A percentile compares a stretch with the other conserved stretches of the same genome.
Evolutionary conservation across 2,888 invertebrate species (phyloP).

Genomic region (Megaustenia siamemsis): DNA sequence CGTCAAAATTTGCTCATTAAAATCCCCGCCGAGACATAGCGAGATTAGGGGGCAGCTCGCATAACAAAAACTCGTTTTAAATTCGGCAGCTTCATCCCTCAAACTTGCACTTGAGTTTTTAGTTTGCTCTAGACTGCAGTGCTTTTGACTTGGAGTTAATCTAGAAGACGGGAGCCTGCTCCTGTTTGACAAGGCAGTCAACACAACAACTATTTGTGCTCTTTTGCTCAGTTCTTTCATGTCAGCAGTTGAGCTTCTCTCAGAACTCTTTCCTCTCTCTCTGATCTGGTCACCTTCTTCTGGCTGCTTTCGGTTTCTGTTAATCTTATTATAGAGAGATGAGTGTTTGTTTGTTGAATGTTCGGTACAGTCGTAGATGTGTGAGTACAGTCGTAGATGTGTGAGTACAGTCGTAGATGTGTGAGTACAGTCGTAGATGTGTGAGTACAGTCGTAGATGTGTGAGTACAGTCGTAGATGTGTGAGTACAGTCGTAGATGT

Average conservation of each 20-base stretch:
- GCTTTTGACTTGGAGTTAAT: background rate
- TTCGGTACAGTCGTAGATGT: no score
- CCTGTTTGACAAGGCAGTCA: slow-evolving; percentile 5
- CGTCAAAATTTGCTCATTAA: slow-evolving; percentile 30
- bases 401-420: no score
- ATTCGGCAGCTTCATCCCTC: background rate
- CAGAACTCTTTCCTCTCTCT: no score
- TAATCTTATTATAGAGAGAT: no score
- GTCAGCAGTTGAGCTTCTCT: no score
- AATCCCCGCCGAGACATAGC: slow-evolving; percentile 18
- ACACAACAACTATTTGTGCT: background rate
- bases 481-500: no score
- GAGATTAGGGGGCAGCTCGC: background rate
- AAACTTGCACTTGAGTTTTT: background rate
- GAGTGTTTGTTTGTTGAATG: no score
- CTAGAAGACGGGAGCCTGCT: background rate
- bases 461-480: no score
- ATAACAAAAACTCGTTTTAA: slow-evolving; percentile 24
- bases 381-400: no score
- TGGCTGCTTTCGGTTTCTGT: background rate
- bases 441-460: no score
- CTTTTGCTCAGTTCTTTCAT: background rate
- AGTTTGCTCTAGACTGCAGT: background rate
- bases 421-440: no score
- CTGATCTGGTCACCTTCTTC: background rate